Conservation (phyloP, 2,888 invertebrate species). For the Bugulina stolonifera region DNA sequence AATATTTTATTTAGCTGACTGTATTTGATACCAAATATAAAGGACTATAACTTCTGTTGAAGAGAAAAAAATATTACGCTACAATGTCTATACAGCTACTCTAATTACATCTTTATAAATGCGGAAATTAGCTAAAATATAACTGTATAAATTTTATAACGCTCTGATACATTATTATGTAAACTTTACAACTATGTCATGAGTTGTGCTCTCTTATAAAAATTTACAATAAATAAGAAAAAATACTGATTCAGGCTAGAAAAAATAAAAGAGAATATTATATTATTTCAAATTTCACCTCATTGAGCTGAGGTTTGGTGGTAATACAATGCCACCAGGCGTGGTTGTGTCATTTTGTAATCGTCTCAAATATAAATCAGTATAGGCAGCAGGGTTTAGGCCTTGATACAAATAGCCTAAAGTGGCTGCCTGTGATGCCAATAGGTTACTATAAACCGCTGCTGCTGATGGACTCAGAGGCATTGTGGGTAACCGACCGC, state of each 20-base stretch:
- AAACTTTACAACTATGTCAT: not conserved
- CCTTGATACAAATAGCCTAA: constrained; percentile 25
- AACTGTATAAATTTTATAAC: too few species aligned
- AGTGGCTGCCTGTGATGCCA: constrained; percentile 13
- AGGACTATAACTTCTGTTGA: too few species aligned
- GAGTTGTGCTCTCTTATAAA: not conserved
- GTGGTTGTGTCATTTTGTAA: not conserved
- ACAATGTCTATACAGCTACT: too few species aligned
- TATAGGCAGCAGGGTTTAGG: constrained; percentile 20
- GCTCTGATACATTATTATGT: too few species aligned
- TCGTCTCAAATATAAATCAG: constrained; percentile 14
- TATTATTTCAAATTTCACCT: constrained; percentile 7
- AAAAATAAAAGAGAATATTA: not conserved
- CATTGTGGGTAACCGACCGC: not conserved
- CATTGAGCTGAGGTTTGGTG: not conserved
- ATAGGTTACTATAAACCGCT: constrained; percentile 1
- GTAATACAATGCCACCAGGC: not conserved
- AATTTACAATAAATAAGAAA: not conserved
- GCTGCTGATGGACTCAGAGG: constrained; percentile 6
- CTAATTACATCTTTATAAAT: too few species aligned
- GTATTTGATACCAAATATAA: too few species aligned
- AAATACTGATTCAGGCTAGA: not conserved
- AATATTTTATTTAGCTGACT: too few species aligned
- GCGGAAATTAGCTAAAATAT: too few species aligned
- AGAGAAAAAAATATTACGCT: too few species aligned